phyloP scores from a whole-genome alignment of 1,140 invertebrate species.

The Antheraea mylitta region DNA sequence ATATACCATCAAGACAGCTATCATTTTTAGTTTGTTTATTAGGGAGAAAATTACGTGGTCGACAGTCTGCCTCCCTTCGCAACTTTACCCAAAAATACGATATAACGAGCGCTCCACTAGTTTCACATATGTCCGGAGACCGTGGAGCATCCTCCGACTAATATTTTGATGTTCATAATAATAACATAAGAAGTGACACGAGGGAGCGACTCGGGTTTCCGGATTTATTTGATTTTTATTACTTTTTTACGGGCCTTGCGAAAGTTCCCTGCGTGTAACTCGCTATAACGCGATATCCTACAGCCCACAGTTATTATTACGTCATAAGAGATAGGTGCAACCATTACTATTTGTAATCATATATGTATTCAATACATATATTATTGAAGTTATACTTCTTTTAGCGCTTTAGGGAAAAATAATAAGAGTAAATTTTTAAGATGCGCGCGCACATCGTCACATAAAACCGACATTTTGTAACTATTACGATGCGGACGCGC shows the following conservation, averaged over 20 bases:
- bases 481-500: too few relatives aligned
- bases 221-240: constrained; percentile 74
- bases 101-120: constrained; percentile 1
- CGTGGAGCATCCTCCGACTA: constrained; percentile 22
- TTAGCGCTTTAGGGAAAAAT: too few relatives aligned
- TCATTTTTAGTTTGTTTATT: constrained; percentile 7
- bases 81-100: neutral
- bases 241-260: constrained; percentile 65
- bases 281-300: constrained; percentile 49
- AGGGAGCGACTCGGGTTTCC: constrained; percentile 30
- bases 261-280: constrained; percentile 32
- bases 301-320: constrained; percentile 35
- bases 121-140: neutral
- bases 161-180: constrained; percentile 67
- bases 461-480: too few relatives aligned
- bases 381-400: too few relatives aligned
- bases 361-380: too few relatives aligned
- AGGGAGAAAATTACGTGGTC: constrained; percentile 1
- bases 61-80: neutral
- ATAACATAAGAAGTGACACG: constrained; percentile 52
- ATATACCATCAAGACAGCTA: neutral
- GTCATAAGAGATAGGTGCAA: constrained; percentile 2
- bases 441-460: too few relatives aligned
- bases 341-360: neutral
- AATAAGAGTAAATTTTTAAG: too few relatives aligned